phyloP scores from a whole-genome alignment of 2,797 vertebrate species.

The Rhodeus uyekii region DNA sequence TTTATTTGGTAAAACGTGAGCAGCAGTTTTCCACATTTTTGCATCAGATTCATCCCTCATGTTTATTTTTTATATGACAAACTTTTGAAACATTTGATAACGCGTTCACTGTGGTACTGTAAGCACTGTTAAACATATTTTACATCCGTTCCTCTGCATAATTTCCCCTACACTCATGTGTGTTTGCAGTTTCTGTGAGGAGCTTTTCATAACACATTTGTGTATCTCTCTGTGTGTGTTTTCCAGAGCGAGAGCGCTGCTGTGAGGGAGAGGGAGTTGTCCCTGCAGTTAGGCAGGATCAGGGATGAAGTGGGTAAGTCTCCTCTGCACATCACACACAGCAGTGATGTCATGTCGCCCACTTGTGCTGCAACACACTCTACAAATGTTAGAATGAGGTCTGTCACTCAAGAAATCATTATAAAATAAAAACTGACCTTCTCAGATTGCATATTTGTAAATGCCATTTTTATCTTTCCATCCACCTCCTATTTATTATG shows the following conservation, averaged over 20 bases:
- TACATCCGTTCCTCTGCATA: background rate
- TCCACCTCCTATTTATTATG: background rate
- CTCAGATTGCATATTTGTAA: background rate
- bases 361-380: background rate
- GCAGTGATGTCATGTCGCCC: background rate
- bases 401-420: background rate
- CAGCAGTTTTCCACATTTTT: background rate
- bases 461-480: background rate
- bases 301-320: conserved; percentile 98
- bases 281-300: conserved; percentile 89
- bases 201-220: background rate
- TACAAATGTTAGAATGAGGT: conserved; percentile 31
- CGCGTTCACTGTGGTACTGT: background rate
- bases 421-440: background rate
- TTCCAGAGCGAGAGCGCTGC: conserved; percentile 88
- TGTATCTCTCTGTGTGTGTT: conserved; percentile 41
- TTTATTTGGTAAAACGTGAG: background rate
- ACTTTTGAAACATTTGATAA: background rate
- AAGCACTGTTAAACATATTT: background rate
- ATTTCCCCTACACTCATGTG: background rate
- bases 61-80: background rate
- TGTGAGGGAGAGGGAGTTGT: conserved; percentile 90
- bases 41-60: background rate
- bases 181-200: background rate
- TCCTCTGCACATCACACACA: background rate